These are phyloP conservation scores for Apeira syringaria DNA, from an alignment of 2,888 invertebrate genomes.

Conservation along the genomic window DNA sequence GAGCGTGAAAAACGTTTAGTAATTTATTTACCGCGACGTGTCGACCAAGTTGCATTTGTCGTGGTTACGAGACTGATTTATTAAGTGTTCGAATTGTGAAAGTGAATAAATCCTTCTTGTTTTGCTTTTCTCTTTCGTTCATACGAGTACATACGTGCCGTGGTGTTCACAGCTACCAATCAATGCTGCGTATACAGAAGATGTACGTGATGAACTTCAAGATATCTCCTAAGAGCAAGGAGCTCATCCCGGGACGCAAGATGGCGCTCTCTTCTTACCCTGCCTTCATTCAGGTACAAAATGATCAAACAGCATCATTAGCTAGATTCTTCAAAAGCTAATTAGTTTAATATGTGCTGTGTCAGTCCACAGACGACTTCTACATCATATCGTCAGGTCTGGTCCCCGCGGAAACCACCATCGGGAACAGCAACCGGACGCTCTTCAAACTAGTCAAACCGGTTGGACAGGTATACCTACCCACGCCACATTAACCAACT, in stretches of 20 bases:
- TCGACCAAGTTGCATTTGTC: too few relatives aligned
- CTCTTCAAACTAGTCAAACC: conserved; percentile 83
- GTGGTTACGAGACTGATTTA: too few relatives aligned
- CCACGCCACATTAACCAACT: too few relatives aligned
- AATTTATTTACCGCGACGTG: too few relatives aligned
- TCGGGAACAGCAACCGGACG: conserved; percentile 85
- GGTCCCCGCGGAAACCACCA: conserved; percentile 87
- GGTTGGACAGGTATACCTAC: conserved; percentile 58
- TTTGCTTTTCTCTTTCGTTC: too few relatives aligned
- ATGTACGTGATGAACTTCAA: conserved; percentile 84
- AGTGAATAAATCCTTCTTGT: too few relatives aligned
- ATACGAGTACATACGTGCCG: too few relatives aligned
- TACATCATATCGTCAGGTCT: conserved; percentile 85
- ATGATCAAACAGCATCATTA: too few relatives aligned
- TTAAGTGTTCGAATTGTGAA: too few relatives aligned
- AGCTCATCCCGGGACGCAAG: conserved; percentile 78
- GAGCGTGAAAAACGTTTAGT: too few relatives aligned
- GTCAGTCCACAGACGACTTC: conserved; percentile 85
- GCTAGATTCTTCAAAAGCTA: too few relatives aligned
- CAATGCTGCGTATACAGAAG: conserved; percentile 88
- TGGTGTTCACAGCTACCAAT: conserved; percentile 82
- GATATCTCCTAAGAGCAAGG: conserved; percentile 36
- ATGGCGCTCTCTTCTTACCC: conserved; percentile 87
- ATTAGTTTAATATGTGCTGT: background rate
- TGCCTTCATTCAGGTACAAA: conserved; percentile 66